Evolutionary conservation across 2,888 invertebrate species (phyloP), one percentile per base, ranked within the genome.

Genomic region (Azorinus chamasolen): DNA sequence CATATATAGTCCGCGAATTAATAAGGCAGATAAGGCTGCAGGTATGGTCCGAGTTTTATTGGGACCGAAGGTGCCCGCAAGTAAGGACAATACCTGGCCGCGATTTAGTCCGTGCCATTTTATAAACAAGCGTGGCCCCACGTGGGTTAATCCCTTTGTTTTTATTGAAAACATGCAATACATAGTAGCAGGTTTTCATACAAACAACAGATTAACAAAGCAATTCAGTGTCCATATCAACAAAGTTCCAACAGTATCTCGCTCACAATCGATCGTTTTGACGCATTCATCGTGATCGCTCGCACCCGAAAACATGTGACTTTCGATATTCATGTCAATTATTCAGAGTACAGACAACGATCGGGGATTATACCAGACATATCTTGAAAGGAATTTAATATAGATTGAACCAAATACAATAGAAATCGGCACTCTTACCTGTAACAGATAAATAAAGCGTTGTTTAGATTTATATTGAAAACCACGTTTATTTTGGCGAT

Each of bases 281-380:
- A 18, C n/a, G n/a, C 18, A 8, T 14, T 8, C 4, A 4, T 20
- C 14, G 4, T 14, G 4, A 4, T 8, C 45, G 14, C 45, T 45
- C 45, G 20, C 45, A 45, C 45, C 4, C 45, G 45, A 14, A 45
- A 45, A 45, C 45, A n/a, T 16, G 20, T 45, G 45, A 45, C 45
- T 8, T 14, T 14, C 45, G 4, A 14, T 20, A 45, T 45, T 45
- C 45, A 45, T n/a, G 45, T 14, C 45, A 14, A 8, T 45, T 18
- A 45, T 45, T 14, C 5, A 45, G 14, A 5, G 18, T 18, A 8
- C 20, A 8, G 4, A 5, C 14, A 18, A 14, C 14, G 3, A 8
- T 45, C 20, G 14, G 20, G 14, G 45, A 45, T 45, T 45, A 8
- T 45, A 14, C 45, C 14, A 20, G 4, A 8, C 4, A 8, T 8